These are phyloP conservation scores for Mesoligia furuncula DNA, from an alignment of 2,888 invertebrate species.

Conservation along the genomic window DNA sequence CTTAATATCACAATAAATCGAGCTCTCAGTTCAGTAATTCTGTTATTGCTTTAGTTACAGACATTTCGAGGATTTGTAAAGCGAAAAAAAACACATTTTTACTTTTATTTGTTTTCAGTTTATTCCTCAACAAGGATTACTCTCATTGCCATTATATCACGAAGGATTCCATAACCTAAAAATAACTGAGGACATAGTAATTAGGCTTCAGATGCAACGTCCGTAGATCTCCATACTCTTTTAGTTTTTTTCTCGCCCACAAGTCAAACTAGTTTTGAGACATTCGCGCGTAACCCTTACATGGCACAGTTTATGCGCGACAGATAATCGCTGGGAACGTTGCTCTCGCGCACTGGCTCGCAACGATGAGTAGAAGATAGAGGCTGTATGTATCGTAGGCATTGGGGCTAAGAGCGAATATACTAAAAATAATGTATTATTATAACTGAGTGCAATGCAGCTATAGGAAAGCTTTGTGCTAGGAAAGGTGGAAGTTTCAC, in stretches of 20 bases:
- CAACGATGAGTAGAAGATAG: neutral
- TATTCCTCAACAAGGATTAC: neutral
- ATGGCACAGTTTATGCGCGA: constrained; percentile 60
- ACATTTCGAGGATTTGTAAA: neutral
- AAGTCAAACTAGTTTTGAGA: constrained; percentile 68
- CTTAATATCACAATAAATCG: constrained; percentile 6
- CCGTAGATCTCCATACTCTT: constrained; percentile 47
- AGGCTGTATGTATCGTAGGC: neutral
- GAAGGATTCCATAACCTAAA: constrained; percentile 29
- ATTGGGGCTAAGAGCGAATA: neutral
- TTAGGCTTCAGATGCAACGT: constrained; percentile 36
- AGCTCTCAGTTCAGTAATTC: neutral
- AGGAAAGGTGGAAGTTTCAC: neutral
- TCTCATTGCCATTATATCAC: constrained; percentile 24
- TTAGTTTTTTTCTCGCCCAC: constrained; percentile 52
- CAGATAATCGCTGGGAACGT: constrained; percentile 54
- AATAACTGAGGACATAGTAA: constrained; percentile 48
- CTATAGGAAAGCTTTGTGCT: too few species aligned
- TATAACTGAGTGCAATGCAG: neutral
- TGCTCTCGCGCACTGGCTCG: constrained; percentile 37
- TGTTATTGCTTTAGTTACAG: neutral
- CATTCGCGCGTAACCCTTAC: constrained; percentile 63
- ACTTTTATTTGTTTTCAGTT: neutral
- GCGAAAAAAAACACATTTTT: too few species aligned
- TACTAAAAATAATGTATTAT: neutral